These are phyloP conservation scores for Epizoanthus illoricatus DNA, from an alignment of 92 coral and sea anemone genomes.

Conservation along the genomic window DNA sequence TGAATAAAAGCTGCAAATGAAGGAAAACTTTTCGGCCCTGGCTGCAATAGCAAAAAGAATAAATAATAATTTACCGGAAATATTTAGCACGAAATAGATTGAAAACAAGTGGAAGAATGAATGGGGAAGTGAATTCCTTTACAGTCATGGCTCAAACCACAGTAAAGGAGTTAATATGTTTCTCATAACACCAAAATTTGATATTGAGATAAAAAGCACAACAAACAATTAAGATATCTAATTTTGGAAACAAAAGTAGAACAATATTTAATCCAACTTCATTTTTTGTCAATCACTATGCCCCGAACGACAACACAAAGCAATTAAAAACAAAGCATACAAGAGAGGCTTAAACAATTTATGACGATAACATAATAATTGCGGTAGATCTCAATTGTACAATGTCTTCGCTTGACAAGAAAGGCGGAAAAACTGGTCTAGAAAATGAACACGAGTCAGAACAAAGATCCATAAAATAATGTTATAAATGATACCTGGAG, in stretches of 20 bases:
- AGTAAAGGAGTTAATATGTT: too few species aligned
- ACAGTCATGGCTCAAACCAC: too few species aligned
- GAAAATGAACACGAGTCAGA: not conserved
- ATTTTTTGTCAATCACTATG: conserved; percentile 9
- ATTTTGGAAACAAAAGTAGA: conserved; percentile 5
- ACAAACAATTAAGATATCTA: conserved; percentile 12
- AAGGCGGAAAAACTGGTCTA: conserved; percentile 12
- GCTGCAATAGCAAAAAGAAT: too few species aligned
- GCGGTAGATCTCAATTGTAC: conserved; percentile 22
- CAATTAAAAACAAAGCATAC: not conserved
- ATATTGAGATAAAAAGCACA: not conserved
- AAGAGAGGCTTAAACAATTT: not conserved
- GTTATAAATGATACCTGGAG: conserved; percentile 14
- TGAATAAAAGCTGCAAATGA: not conserved
- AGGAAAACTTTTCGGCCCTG: too few species aligned
- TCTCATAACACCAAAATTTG: conserved; percentile 1
- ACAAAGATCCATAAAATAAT: not conserved
- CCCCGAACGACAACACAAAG: conserved; percentile 19
- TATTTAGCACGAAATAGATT: too few species aligned
- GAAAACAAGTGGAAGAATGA: too few species aligned
- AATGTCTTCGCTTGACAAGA: conserved; percentile 14
- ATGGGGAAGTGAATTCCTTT: too few species aligned
- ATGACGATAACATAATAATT: conserved; percentile 9
- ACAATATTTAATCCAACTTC: not conserved
- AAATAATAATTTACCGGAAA: too few species aligned